Base-by-base conservation (phyloP, 2,888 invertebrate genomes). In the Linnaemya tessellans region DNA sequence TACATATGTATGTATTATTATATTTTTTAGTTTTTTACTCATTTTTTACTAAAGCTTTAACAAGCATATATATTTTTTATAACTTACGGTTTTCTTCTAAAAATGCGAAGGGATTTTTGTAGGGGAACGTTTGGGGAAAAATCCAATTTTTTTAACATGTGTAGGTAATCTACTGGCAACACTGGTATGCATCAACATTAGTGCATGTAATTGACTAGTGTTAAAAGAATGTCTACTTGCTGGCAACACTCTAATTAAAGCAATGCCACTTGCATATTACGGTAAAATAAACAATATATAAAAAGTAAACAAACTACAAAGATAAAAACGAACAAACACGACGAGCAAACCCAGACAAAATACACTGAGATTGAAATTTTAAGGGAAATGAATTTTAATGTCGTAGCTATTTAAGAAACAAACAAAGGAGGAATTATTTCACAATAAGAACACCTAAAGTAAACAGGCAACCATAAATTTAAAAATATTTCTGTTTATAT, bases 291-390 rank as follows among this genome's bases (percentile, higher is more conserved):
- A 78, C 51, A 73, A 60, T 30, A 62, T 15, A 15, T 35, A 65
- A 56, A 80, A 84, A 51, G 64, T 75, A 84, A 80, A 84, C 80
- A 84, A 80, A 71, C 58, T 10, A 11, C 51, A 35, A 67, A 62
- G 54, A 62, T 38, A 70, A 46, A 11, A 49, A 22, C 18, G 51
- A 18, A 43, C n/a, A 20, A 62, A 9, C 41, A 46, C 30, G 30
- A 20, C 46, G 3, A 67, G 13, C n/a, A 64, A 64, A 64, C 8
- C 0, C 11, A 9, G n/a, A 3, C 1, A 18, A 60, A 41, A 43
- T 43, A 15, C 15, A 30, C 8, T 18, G 65, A 30, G n/a, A 65
- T 46, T 20, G 3, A 9, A 25, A n/a, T 64, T 22, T 64, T 25
- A 43, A 64, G 41, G 22, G 22, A 64, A 43, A 41, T 41, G 7